Percentiles rank a stretch among this genome's conserved stretches.
These are phyloP conservation scores for Parotocinclus haroldoi DNA, from an alignment of 2,797 vertebrate species.

Conservation along the genomic window DNA sequence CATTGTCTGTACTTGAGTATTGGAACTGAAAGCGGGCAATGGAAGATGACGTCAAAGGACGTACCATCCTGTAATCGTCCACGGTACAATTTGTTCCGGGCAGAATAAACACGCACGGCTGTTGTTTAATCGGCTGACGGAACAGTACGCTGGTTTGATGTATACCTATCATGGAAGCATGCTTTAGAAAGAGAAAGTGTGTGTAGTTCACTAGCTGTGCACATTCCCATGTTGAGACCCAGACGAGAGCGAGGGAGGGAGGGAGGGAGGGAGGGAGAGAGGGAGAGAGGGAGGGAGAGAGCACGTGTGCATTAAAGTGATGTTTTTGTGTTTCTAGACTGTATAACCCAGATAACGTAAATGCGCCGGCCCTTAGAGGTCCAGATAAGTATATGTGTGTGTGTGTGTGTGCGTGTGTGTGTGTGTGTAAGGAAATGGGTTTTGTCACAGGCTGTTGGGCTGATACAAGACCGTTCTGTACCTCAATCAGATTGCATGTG, in stretches of 20 bases:
- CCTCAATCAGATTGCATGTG: slow-evolving; percentile 35
- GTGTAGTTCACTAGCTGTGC: slow-evolving; percentile 8
- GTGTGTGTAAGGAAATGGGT: slow-evolving; percentile 12
- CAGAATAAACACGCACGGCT: too few relatives aligned
- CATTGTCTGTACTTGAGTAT: too few relatives aligned
- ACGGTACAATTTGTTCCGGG: too few relatives aligned
- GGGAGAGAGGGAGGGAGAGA: background rate
- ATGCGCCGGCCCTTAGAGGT: background rate
- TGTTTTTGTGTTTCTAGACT: too few relatives aligned
- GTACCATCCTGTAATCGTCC: too few relatives aligned
- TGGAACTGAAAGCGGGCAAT: too few relatives aligned
- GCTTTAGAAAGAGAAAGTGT: background rate
- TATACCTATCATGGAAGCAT: too few relatives aligned
- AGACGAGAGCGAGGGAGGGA: background rate
- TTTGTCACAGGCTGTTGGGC: slow-evolving; percentile 35
- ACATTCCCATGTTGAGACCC: background rate
- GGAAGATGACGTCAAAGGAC: too few relatives aligned
- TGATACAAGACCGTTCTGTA: slow-evolving; percentile 32
- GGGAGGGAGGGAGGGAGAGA: background rate
- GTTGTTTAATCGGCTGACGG: too few relatives aligned
- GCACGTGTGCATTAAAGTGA: too few relatives aligned
- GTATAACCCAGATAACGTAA: too few relatives aligned
- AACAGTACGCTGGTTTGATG: too few relatives aligned
- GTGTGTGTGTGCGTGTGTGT: background rate
- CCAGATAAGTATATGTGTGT: slow-evolving; percentile 10